A percentile compares a stretch with the other conserved stretches of the same genome.
Conservation (phyloP, 2,113 vertebrate genomes). For the Petrocephalus microphthalmus region DNA sequence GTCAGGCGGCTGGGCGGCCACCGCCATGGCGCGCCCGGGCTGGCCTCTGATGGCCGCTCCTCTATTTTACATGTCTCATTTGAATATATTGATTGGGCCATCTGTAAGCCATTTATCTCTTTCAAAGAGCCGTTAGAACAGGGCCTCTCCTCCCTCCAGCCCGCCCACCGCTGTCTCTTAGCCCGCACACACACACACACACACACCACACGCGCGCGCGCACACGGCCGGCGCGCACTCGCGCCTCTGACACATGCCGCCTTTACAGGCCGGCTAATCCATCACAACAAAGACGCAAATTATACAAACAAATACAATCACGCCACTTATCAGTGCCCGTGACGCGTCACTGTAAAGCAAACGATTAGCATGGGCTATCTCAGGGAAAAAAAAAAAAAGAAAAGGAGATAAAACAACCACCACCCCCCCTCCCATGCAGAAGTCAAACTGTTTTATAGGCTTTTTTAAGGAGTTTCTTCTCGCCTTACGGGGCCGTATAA, state of each 20-base stretch:
- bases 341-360: slow-evolving; percentile 27
- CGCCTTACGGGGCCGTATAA: neutral
- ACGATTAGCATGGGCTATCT: slow-evolving; percentile 7
- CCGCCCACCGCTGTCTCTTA: slow-evolving; percentile 54
- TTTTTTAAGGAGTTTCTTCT: slow-evolving; percentile 3
- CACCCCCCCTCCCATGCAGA: neutral
- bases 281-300: slow-evolving; percentile 28
- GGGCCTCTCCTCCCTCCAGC: slow-evolving; percentile 50
- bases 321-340: slow-evolving; percentile 3
- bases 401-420: neutral
- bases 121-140: slow-evolving; percentile 67
- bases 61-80: slow-evolving; percentile 61
- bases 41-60: slow-evolving; percentile 21
- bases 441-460: slow-evolving; percentile 13
- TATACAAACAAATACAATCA: slow-evolving; percentile 28
- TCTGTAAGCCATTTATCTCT: slow-evolving; percentile 73
- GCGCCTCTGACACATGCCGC: slow-evolving; percentile 25
- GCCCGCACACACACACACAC: slow-evolving; percentile 9
- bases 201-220: neutral
- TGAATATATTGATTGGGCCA: slow-evolving; percentile 73
- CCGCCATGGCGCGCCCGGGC: neutral
- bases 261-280: slow-evolving; percentile 20
- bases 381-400: neutral
- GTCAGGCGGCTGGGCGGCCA: neutral
- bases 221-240: neutral